These are phyloP conservation scores for Aplocera efformata DNA, from an alignment of 2,888 invertebrate species.

Conservation along the genomic window DNA sequence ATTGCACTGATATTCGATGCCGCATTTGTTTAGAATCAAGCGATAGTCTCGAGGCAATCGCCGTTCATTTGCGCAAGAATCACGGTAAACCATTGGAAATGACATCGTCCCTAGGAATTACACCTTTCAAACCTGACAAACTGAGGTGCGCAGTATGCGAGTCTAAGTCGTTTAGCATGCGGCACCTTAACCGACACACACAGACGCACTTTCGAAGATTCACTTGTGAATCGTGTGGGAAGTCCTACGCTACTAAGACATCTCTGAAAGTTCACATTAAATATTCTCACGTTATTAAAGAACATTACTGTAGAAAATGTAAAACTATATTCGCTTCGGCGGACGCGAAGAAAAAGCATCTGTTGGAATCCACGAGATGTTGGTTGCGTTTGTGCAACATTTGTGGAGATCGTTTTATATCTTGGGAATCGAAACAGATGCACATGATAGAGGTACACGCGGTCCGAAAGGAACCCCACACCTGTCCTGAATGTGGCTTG, in stretches of 20 bases:
- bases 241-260: conserved; percentile 33
- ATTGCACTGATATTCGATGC: conserved; percentile 39
- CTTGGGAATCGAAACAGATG: conserved; percentile 25
- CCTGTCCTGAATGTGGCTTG: conserved; percentile 37
- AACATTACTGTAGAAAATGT: conserved; percentile 34
- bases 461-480: conserved; percentile 21
- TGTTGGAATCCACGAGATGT: conserved; percentile 30
- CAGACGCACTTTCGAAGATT: conserved; percentile 37
- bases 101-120: conserved; percentile 25
- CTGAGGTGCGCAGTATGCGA: conserved; percentile 35
- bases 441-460: conserved; percentile 36
- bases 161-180: conserved; percentile 31
- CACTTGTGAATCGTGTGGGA: conserved; percentile 44
- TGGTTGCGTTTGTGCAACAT: conserved; percentile 34
- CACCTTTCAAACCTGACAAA: conserved; percentile 33
- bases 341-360: conserved; percentile 32
- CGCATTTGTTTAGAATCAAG: conserved; percentile 29
- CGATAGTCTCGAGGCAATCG: conserved; percentile 27
- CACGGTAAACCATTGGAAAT: conserved; percentile 20
- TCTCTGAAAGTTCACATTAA: conserved; percentile 33
- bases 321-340: conserved; percentile 30
- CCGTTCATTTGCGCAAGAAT: conserved; percentile 30
- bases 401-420: conserved; percentile 36
- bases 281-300: conserved; percentile 24
- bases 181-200: conserved; percentile 41